These are phyloP conservation scores for Tragopan temminckii DNA, from an alignment of 2,797 vertebrate species.

Conservation along the genomic window DNA sequence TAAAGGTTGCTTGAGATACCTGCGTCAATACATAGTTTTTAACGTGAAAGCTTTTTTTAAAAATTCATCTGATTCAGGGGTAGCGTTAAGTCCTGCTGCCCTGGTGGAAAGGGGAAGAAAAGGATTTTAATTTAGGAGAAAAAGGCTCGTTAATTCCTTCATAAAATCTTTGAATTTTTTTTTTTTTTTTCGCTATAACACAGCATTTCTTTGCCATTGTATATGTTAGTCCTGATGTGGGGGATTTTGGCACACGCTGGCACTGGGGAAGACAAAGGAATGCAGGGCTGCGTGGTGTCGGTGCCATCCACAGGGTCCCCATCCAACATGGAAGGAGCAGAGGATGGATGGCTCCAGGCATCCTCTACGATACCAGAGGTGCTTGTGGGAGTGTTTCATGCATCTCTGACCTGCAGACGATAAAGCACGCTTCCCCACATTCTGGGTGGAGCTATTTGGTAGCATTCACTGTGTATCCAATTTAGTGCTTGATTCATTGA, in stretches of 20 bases:
- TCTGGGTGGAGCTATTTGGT: not conserved
- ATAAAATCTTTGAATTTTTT: not conserved
- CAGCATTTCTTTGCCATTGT: not conserved
- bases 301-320: not conserved
- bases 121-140: constrained; percentile 3
- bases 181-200: not conserved
- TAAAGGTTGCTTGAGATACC: not conserved
- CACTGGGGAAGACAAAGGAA: accelerated
- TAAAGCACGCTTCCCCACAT: not conserved
- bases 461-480: accelerated
- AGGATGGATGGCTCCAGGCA: not conserved
- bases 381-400: accelerated
- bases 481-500: not conserved
- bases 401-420: not conserved
- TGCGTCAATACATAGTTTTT: not conserved
- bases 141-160: not conserved
- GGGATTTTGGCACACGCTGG: not conserved
- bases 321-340: not conserved
- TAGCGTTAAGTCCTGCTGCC: not conserved
- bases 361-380: accelerated
- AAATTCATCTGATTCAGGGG: not conserved
- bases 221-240: accelerated
- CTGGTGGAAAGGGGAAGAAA: not conserved
- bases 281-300: accelerated
- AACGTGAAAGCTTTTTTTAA: not conserved